Evolutionary conservation across 2,888 invertebrate genomes (phyloP), one percentile per base, ranked within the genome.

Genomic region (Drosophila borealis): DNA sequence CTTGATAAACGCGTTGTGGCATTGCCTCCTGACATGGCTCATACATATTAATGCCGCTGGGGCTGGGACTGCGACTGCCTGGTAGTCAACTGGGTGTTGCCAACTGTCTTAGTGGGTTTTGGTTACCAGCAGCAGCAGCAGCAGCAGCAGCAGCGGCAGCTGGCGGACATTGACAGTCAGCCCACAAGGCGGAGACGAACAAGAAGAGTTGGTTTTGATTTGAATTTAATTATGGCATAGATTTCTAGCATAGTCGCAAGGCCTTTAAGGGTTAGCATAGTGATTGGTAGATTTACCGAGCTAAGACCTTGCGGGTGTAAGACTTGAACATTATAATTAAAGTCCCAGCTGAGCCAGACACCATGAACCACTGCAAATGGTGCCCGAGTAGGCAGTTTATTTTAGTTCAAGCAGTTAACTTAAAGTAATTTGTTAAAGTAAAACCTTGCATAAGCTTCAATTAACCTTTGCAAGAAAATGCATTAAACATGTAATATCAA

Each of bases 1-100:
- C 67, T 75, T 88, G 83, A 88, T 71, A 86, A 83, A 83, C 88
- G 78, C 83, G 78, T 75, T 86, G 78, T 80, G 88, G 87, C 86
- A 65, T 80, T 80, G 80, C 74, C 80, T 69, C 59, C 83, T 85
- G 83, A 85, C 83, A 78, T 75, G 57, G 17, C 86, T 73, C 84
- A 83, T 86, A 75, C 83, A 86, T 88, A 80, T 88, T 86, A 83
- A 83, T 86, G 78, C 51, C 64, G 9, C 46, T 41, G 44, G 29
- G 41, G 37, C 44, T 34, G 37, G 25, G n/a, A 17, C 37, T 45
- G 44, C 33, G 9, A 11, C 10, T 48, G 29, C 42, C 42, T 19
- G 64, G 34, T 19, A 48, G 62, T 59, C 74, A 57, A 42, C 57
- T 67, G 66, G 72, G 73, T 70, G 67, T 78, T 21, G 46, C 44